Percentiles rank a stretch among this genome's conserved stretches.
Evolutionary conservation across 2,797 vertebrate species (phyloP).

Genomic region (Rhabdophis nuchalis): DNA sequence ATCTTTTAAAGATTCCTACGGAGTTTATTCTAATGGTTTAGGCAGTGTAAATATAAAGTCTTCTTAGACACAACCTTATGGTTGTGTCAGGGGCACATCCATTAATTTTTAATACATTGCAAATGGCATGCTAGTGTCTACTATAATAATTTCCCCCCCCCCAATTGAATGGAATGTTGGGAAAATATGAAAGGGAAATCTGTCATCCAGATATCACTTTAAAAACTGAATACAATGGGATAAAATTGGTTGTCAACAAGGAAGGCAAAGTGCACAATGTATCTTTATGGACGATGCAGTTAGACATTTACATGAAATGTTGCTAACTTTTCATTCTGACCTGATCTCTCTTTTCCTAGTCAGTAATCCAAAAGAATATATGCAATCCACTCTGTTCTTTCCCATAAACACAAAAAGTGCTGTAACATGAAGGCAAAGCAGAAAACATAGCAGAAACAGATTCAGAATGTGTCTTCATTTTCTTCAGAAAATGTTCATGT

Average conservation of each 20-base stretch:
- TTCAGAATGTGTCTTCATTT: neutral
- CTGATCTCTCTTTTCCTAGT: neutral
- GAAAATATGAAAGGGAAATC: neutral
- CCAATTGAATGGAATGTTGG: neutral
- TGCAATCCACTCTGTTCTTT: neutral
- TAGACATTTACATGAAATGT: neutral
- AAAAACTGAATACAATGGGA: neutral
- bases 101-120: neutral
- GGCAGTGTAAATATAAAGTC: neutral
- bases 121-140: neutral
- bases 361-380: neutral
- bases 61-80: neutral
- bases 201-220: neutral
- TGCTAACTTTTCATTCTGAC: neutral
- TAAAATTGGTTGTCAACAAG: neutral
- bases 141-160: neutral
- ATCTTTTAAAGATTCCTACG: neutral
- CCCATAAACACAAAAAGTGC: neutral
- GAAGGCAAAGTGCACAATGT: neutral
- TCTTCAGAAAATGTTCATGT: neutral
- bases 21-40: neutral
- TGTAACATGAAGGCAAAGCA: neutral
- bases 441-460: neutral
- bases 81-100: neutral
- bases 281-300: neutral